These are phyloP conservation scores for Lasioglossum albipes DNA, from an alignment of 1,140 invertebrate species.

Conservation along the genomic window DNA sequence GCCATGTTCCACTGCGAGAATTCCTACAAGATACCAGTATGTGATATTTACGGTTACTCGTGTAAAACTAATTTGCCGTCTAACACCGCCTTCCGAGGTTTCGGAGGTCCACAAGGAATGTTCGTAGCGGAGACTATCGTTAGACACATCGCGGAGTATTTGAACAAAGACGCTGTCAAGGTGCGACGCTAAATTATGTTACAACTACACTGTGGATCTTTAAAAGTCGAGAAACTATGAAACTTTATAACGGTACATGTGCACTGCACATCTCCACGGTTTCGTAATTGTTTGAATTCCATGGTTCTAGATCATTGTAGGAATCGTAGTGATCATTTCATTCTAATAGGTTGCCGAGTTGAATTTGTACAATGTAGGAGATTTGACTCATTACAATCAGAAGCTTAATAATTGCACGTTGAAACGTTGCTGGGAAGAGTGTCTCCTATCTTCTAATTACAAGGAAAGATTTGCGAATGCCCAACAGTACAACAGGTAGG, in stretches of 20 bases:
- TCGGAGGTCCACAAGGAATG: constrained; percentile 95
- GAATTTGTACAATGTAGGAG: constrained; percentile 92
- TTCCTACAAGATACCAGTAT: constrained; percentile 87
- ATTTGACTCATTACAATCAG: constrained; percentile 90
- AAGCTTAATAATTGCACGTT: constrained; percentile 88
- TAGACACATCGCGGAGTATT: constrained; percentile 86
- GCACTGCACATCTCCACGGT: too few relatives aligned
- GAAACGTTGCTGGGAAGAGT: constrained; percentile 91
- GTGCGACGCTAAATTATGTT: constrained; percentile 60
- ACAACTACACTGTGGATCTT: too few relatives aligned
- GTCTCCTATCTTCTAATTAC: constrained; percentile 86
- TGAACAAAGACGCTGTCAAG: constrained; percentile 83
- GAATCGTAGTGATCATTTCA: background rate
- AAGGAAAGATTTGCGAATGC: constrained; percentile 82
- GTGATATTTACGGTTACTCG: constrained; percentile 84
- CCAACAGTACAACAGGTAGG: constrained; percentile 87
- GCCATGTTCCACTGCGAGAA: constrained; percentile 91
- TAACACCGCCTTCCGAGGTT: constrained; percentile 94
- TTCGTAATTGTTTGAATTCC: too few relatives aligned
- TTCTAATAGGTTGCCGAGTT: constrained; percentile 82
- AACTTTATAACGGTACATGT: too few relatives aligned
- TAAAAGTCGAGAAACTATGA: too few relatives aligned
- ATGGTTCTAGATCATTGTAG: background rate
- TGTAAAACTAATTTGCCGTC: constrained; percentile 94
- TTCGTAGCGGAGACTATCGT: constrained; percentile 90